These are phyloP conservation scores for Catostomus latipinnis DNA, from an alignment of 2,797 vertebrate species.

Conservation along the genomic window DNA sequence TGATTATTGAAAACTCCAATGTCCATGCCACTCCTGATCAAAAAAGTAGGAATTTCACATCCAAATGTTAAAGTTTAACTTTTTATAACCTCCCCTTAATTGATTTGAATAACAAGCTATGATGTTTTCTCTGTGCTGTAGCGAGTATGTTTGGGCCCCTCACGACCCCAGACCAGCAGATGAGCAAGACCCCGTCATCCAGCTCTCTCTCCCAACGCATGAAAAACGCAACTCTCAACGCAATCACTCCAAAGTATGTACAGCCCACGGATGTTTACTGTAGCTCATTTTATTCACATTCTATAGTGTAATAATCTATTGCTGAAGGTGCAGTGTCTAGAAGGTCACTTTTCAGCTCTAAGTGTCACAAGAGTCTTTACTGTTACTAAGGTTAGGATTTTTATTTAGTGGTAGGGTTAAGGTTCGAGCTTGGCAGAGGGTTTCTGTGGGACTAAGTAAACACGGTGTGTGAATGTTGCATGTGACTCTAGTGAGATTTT, in stretches of 20 bases:
- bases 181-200: slow-evolving; percentile 91
- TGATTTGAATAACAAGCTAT: no score
- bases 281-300: no score
- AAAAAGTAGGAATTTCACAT: slow-evolving; percentile 77
- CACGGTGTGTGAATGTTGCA: not conserved
- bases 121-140: slow-evolving; percentile 66
- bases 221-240: slow-evolving; percentile 82
- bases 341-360: no score
- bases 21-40: slow-evolving; percentile 88
- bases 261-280: not conserved
- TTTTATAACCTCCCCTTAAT: no score
- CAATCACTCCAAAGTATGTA: slow-evolving; percentile 87
- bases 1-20: slow-evolving; percentile 89
- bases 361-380: no score
- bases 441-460: no score
- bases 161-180: slow-evolving; percentile 93
- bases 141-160: slow-evolving; percentile 93
- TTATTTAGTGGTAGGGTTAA: no score
- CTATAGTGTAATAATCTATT: not conserved
- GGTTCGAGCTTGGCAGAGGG: no score
- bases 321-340: no score
- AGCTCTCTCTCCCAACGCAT: slow-evolving; percentile 93
- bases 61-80: not conserved
- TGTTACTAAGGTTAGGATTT: no score
- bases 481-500: no score